These are phyloP conservation scores for Thaumatotibia leucotreta DNA, from an alignment of 1,140 invertebrate genomes.

Conservation along the genomic window DNA sequence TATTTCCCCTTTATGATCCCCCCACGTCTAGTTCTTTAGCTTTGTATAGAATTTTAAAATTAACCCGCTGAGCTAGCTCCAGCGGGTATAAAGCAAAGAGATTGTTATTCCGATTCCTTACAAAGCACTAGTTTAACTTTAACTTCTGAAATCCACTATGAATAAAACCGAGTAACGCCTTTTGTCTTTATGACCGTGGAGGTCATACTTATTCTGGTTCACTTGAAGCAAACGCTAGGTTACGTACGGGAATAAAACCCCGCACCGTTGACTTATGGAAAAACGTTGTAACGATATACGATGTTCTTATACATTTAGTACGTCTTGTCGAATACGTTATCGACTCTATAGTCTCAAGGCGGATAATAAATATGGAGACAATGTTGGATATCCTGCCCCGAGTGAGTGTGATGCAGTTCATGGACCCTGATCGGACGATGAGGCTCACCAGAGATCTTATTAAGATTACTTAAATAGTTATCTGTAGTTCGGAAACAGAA, in stretches of 20 bases:
- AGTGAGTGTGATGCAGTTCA: neutral
- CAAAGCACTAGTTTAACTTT: neutral
- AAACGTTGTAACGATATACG: neutral
- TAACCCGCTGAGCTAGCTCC: neutral
- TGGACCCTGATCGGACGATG: neutral
- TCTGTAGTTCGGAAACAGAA: too few species aligned
- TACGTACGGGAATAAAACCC: neutral
- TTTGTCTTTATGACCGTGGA: neutral
- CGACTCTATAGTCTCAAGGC: neutral
- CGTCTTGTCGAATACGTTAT: neutral
- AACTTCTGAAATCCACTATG: neutral
- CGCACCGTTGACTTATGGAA: neutral
- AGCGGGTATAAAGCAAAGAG: neutral
- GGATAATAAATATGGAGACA: neutral
- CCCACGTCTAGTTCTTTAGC: neutral
- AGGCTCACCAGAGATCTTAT: neutral
- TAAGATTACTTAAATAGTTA: neutral
- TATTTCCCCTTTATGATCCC: neutral
- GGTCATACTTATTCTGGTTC: neutral
- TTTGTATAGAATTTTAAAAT: slow-evolving; percentile 1
- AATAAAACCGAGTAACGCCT: neutral
- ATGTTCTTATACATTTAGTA: neutral
- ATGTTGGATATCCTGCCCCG: neutral
- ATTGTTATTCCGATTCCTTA: neutral
- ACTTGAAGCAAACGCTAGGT: neutral